These are phyloP conservation scores for Lordiphosa stackelbergi DNA, from an alignment of 1,140 invertebrate genomes.

Conservation along the genomic window DNA sequence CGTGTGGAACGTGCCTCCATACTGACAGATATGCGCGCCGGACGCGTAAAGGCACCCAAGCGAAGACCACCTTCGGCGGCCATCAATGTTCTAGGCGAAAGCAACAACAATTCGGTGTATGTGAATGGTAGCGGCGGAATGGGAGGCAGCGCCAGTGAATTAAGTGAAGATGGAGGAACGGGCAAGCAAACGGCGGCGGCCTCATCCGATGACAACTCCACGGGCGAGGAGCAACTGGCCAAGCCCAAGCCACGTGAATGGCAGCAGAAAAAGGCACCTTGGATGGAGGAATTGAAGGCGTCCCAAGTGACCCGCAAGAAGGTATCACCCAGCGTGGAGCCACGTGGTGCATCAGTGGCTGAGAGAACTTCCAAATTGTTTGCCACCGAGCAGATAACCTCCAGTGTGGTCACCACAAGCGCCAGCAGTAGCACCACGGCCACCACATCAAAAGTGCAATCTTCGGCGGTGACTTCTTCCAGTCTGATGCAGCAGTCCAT, in stretches of 20 bases:
- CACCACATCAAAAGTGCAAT: constrained; percentile 70
- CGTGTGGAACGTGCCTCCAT: constrained; percentile 81
- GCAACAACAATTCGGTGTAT: constrained; percentile 73
- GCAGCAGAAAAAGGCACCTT: constrained; percentile 83
- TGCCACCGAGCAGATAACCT: constrained; percentile 41
- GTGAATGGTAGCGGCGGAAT: constrained; percentile 67
- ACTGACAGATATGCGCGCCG: constrained; percentile 81
- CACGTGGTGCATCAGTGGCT: constrained; percentile 43
- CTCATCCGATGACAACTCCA: constrained; percentile 68
- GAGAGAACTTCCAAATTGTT: constrained; percentile 65
- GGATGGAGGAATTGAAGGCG: constrained; percentile 83
- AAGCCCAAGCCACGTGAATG: constrained; percentile 79
- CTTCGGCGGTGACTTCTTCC: constrained; percentile 61
- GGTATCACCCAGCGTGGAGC: constrained; percentile 76
- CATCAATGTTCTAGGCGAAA: constrained; percentile 70
- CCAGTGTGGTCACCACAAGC: constrained; percentile 27
- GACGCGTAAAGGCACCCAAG: constrained; percentile 79
- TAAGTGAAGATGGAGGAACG: constrained; percentile 44
- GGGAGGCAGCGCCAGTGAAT: constrained; percentile 58
- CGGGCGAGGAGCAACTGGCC: constrained; percentile 77
- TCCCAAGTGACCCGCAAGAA: constrained; percentile 81
- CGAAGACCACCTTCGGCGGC: constrained; percentile 80
- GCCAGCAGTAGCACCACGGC: constrained; percentile 22
- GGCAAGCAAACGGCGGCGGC: constrained; percentile 25
- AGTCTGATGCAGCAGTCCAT: constrained; percentile 60